Evolutionary conservation across 2,797 vertebrate species (phyloP), one percentile per base, ranked within the genome.

Genomic region (Amblyraja radiata): DNA sequence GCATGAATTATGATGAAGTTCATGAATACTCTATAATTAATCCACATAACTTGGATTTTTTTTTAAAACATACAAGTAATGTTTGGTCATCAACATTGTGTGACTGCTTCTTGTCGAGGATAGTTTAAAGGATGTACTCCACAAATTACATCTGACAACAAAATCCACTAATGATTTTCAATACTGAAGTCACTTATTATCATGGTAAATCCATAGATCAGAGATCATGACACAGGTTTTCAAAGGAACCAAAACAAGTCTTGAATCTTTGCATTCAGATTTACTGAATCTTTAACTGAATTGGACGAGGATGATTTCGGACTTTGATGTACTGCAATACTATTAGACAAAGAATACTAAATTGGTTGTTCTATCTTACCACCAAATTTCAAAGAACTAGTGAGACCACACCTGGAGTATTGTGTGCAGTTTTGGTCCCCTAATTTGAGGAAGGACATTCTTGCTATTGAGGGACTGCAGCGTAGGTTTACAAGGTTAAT

Each of bases 111-210:
- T 74, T 28, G 58, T 13, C 25, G 11, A 76, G 39, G 5, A 54
- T 23, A 16, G 65, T 11, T 16, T 54, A 83, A 23, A 25, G 18
- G 21, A 54, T 5, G 32, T 25, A 39, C 73, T 91, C 36, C 68
- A 91, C n/a, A 13, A 13, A 74, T 25, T 54, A 11, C 32, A 25
- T 2, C 36, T 76, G 28, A n/a, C 68, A 54, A 74, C 11, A 58
- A 92, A 92, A 16, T 92, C 25, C 3, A 71, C 65, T 13, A 71
- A 71, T 23, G 63, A 90, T 90, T 90, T 90, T 88, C 61, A 63
- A 65, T 63, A 63, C 4, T 88, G 61, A 28, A 71, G n/a, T 90
- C 39, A 32, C 39, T 18, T 54, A 28, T 36, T 28, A 54, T 21
- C 32, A 11, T 73, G 39, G 13, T 14, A 46, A 6, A 71, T 92